These are phyloP conservation scores for Monopis laevigella DNA, from an alignment of 2,888 invertebrate genomes.

Conservation along the genomic window DNA sequence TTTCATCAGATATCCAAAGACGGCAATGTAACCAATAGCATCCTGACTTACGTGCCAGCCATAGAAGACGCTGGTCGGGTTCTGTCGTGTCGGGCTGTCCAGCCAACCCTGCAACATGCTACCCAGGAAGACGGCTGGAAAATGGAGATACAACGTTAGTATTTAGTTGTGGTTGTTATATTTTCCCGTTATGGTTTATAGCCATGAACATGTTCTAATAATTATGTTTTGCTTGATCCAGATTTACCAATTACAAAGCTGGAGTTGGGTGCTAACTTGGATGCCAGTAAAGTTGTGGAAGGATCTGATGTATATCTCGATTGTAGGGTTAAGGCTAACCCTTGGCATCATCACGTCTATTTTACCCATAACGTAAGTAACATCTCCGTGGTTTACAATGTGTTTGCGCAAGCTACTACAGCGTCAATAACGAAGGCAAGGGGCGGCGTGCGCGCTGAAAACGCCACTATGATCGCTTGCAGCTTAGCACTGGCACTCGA, in stretches of 20 bases:
- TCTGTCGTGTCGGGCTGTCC: constrained; percentile 53
- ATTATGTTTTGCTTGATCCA: too few species aligned
- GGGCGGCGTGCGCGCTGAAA: too few species aligned
- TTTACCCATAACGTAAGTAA: constrained; percentile 74
- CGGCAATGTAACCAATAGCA: constrained; percentile 74
- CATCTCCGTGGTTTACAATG: too few species aligned
- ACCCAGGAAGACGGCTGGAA: constrained; percentile 72
- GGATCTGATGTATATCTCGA: constrained; percentile 85
- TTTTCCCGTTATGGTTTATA: too few species aligned
- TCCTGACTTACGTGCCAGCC: constrained; percentile 70
- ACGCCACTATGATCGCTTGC: too few species aligned
- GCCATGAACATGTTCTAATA: too few species aligned
- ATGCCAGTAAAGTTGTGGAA: constrained; percentile 78
- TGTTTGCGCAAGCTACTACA: too few species aligned
- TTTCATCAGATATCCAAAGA: constrained; percentile 58
- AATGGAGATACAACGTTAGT: constrained; percentile 75
- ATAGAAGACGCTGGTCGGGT: constrained; percentile 70
- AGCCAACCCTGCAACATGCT: constrained; percentile 54
- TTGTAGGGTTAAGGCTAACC: constrained; percentile 82
- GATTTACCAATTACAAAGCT: constrained; percentile 79
- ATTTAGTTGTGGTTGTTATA: too few species aligned
- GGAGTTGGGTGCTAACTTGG: constrained; percentile 77
- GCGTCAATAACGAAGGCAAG: too few species aligned
- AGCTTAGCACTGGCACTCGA: too few species aligned
- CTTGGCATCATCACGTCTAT: constrained; percentile 74